Conservation (phyloP, 2,113 vertebrate species). For the Chaetodon trifascialis region DNA sequence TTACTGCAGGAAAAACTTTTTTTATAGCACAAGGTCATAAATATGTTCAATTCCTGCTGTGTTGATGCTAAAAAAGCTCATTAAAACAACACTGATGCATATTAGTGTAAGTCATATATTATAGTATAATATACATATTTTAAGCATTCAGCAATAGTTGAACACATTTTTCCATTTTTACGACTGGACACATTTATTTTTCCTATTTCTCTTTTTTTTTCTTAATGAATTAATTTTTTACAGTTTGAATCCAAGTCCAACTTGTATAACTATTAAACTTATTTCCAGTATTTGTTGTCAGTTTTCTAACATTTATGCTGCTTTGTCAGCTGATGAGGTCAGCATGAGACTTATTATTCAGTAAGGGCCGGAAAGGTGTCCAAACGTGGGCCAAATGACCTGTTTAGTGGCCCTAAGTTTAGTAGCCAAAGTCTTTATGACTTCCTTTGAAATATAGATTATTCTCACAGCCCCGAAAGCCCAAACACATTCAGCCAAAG, state of each 20-base stretch:
- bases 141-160: neutral
- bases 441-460: conserved; percentile 48
- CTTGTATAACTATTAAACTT: neutral
- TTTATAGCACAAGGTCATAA: neutral
- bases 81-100: neutral
- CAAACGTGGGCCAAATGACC: conserved; percentile 3
- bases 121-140: neutral
- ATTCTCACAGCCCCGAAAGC: conserved; percentile 20
- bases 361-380: neutral
- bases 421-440: conserved; percentile 19
- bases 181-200: neutral
- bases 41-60: neutral
- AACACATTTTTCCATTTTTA: neutral
- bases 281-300: neutral
- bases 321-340: neutral
- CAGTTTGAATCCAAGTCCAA: neutral
- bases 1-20: neutral
- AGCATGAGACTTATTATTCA: neutral
- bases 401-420: conserved; percentile 7
- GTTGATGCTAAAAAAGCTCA: neutral
- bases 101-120: neutral
- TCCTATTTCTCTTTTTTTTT: neutral
- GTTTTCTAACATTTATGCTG: neutral
- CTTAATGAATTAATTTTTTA: neutral
- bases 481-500: conserved; percentile 50